phyloP scores from a whole-genome alignment of 2,113 vertebrate species.

The Neopipo cinnamomea region DNA sequence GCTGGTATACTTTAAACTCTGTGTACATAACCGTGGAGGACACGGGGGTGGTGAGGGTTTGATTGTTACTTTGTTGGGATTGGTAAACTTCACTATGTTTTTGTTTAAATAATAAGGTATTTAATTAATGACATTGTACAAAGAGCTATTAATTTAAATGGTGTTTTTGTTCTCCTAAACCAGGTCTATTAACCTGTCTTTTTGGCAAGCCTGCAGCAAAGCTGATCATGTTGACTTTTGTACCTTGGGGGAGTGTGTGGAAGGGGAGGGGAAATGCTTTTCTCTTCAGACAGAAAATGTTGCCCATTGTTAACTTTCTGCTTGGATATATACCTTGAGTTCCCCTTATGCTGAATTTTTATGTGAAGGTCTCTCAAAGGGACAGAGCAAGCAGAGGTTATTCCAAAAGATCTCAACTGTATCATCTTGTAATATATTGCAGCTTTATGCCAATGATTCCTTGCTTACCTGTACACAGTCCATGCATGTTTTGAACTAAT shows the following conservation, averaged over 20 bases:
- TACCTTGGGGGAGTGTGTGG: constrained; percentile 12
- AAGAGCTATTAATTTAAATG: constrained; percentile 62
- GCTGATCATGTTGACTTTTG: constrained; percentile 28
- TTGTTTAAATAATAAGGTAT: constrained; percentile 60
- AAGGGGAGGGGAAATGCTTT: constrained; percentile 43
- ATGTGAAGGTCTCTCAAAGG: constrained; percentile 38
- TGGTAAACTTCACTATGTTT: constrained; percentile 16
- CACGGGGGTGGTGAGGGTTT: constrained; percentile 24
- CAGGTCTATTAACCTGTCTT: constrained; percentile 41
- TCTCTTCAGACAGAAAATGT: constrained; percentile 37
- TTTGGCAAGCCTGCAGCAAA: constrained; percentile 47
- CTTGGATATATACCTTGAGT: constrained; percentile 26
- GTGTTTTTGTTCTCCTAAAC: constrained; percentile 51
- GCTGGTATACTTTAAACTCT: constrained; percentile 63
- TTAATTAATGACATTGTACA: constrained; percentile 60
- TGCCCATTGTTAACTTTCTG: constrained; percentile 38
- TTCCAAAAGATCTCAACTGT: constrained; percentile 67
- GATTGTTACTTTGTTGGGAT: constrained; percentile 31
- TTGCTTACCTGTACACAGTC: constrained; percentile 75
- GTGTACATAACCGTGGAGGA: constrained; percentile 60
- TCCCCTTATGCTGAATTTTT: constrained; percentile 35
- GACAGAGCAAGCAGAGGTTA: constrained; percentile 67
- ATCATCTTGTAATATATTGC: constrained; percentile 80
- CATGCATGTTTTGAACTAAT: constrained; percentile 77
- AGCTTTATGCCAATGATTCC: constrained; percentile 81